Evolutionary conservation across 2,113 vertebrate genomes (phyloP).

Genomic region (Sapayoa aenigma): DNA sequence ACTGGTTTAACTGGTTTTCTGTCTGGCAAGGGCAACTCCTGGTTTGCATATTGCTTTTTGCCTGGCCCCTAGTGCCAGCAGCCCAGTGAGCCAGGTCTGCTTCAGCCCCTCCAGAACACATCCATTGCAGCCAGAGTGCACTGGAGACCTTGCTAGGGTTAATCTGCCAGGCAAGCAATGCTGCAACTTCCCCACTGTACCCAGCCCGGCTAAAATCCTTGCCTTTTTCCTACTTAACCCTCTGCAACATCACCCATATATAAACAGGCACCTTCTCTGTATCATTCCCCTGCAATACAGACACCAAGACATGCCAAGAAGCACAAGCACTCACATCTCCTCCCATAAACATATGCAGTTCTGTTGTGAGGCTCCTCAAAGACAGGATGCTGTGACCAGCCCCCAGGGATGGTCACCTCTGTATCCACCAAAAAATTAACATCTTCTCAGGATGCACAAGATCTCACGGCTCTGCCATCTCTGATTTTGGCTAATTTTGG

Average conservation of each 20-base stretch:
- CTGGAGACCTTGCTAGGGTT: neutral
- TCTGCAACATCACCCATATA: neutral
- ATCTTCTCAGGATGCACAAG: neutral
- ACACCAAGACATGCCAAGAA: neutral
- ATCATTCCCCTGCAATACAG: neutral
- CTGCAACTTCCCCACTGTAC: neutral
- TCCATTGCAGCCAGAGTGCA: neutral
- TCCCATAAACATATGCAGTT: neutral
- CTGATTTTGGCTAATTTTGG: too few species aligned
- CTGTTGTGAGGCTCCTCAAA: neutral
- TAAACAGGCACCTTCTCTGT: neutral
- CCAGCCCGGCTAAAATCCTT: neutral
- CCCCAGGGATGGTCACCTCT: neutral
- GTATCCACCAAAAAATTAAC: neutral
- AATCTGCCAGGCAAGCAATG: neutral
- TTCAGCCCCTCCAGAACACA: neutral
- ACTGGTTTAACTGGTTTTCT: neutral
- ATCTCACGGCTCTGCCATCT: neutral
- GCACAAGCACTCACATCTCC: neutral
- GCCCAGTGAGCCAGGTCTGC: neutral
- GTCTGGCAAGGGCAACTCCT: neutral
- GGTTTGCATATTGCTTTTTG: neutral
- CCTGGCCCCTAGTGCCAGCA: neutral
- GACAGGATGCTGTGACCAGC: neutral
- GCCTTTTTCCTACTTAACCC: neutral